A percentile compares a stretch with the other conserved stretches of the same genome.
Evolutionary conservation across 2,888 invertebrate species (phyloP).

Genomic region (Pteria penguin): DNA sequence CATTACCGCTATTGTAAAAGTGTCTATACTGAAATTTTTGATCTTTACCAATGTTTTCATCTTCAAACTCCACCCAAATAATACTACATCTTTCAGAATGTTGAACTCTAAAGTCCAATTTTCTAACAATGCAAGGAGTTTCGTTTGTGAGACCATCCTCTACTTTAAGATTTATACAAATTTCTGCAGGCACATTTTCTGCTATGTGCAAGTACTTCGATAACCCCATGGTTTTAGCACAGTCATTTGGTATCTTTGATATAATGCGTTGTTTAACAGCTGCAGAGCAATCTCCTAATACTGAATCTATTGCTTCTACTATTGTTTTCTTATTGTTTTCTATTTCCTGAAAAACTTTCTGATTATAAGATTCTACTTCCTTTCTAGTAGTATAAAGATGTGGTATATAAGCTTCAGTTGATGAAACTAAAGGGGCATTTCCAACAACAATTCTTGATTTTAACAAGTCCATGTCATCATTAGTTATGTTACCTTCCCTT

Average conservation of each 20-base stretch:
- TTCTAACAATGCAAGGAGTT: slow-evolving; percentile 42
- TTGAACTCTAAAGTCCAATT: slow-evolving; percentile 40
- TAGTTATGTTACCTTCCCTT: slow-evolving; percentile 41
- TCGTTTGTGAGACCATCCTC: slow-evolving; percentile 58
- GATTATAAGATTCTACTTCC: background rate
- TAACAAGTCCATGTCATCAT: background rate
- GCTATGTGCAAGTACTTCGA: too few relatives aligned
- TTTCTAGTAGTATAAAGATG: slow-evolving; percentile 3
- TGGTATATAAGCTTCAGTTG: background rate
- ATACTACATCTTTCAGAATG: slow-evolving; percentile 41
- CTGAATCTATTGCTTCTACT: background rate
- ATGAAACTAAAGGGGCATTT: background rate
- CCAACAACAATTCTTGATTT: background rate
- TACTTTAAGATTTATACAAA: slow-evolving; percentile 48
- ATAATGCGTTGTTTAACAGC: background rate
- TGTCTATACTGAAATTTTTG: too few relatives aligned
- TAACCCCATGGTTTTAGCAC: slow-evolving; percentile 47
- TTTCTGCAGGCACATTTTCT: slow-evolving; percentile 31
- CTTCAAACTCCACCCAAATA: slow-evolving; percentile 52
- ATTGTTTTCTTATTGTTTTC: background rate
- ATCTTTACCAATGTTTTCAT: slow-evolving; percentile 33
- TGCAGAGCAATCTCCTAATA: background rate
- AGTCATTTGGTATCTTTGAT: slow-evolving; percentile 36
- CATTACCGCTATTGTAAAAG: too few relatives aligned
- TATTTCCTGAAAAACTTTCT: background rate